These are phyloP conservation scores for Drosophila oshimai DNA, from an alignment of 1,140 invertebrate species.

Conservation along the genomic window DNA sequence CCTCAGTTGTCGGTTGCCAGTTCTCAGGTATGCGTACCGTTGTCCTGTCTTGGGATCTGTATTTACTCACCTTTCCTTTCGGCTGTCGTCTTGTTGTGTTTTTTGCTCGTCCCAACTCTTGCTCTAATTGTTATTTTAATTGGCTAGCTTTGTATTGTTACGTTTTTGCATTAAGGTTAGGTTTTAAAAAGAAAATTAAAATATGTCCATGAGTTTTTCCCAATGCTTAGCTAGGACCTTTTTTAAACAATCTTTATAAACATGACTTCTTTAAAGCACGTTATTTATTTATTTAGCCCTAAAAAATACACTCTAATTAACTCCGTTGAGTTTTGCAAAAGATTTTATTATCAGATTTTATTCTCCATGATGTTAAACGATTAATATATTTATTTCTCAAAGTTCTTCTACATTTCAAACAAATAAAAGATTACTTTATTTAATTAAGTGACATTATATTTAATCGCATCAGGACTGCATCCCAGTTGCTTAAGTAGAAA, in stretches of 20 bases:
- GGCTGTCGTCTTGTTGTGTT: constrained; percentile 4
- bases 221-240: neutral
- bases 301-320: neutral
- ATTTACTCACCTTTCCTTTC: constrained; percentile 1
- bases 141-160: neutral
- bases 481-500: neutral
- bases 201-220: too few relatives aligned
- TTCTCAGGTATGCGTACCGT: constrained; percentile 38
- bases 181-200: neutral
- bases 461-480: neutral
- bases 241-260: neutral
- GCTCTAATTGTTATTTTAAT: constrained; percentile 43
- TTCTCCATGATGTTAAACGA: too few relatives aligned
- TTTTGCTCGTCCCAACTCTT: neutral
- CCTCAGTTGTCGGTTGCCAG: neutral
- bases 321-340: too few relatives aligned
- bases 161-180: neutral
- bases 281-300: too few relatives aligned
- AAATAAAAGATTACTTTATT: too few relatives aligned
- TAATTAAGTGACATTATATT: neutral
- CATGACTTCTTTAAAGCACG: too few relatives aligned
- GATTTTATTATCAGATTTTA: too few relatives aligned
- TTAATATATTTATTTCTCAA: neutral
- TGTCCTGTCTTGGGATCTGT: constrained; percentile 28
- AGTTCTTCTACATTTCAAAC: too few relatives aligned